These are phyloP conservation scores for Cherax destructor DNA, from an alignment of 1,140 invertebrate species.

Conservation along the genomic window DNA sequence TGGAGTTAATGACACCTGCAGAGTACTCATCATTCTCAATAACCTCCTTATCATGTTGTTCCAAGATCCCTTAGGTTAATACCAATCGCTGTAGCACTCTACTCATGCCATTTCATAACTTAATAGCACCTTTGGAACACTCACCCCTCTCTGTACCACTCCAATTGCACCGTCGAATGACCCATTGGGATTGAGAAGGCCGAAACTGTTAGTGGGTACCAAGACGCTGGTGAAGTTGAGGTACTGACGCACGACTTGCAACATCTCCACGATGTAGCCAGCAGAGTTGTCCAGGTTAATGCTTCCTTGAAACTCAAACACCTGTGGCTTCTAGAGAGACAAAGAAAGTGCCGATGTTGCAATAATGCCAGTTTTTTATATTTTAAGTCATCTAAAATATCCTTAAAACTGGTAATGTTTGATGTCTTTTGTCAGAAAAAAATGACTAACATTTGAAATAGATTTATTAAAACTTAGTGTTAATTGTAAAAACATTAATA, in stretches of 20 bases:
- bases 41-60: no score
- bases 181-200: neutral
- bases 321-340: constrained; percentile 22
- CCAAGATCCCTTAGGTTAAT: no score
- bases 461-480: no score
- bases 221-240: constrained; percentile 45
- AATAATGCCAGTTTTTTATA: neutral
- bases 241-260: constrained; percentile 5
- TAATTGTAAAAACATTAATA: no score
- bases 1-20: no score
- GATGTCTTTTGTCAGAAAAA: no score
- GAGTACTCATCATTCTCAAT: no score
- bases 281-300: neutral
- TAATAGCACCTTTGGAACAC: neutral
- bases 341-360: no score
- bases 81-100: no score
- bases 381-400: neutral
- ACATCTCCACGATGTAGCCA: constrained; percentile 35
- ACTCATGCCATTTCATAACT: no score
- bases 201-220: constrained; percentile 31
- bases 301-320: constrained; percentile 3
- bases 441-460: no score
- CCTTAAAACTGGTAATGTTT: no score
- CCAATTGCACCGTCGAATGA: constrained; percentile 47
- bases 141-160: constrained; percentile 3